These are phyloP conservation scores for Gonioctena quinquepunctata DNA, from an alignment of 1,140 invertebrate species.

Conservation along the genomic window DNA sequence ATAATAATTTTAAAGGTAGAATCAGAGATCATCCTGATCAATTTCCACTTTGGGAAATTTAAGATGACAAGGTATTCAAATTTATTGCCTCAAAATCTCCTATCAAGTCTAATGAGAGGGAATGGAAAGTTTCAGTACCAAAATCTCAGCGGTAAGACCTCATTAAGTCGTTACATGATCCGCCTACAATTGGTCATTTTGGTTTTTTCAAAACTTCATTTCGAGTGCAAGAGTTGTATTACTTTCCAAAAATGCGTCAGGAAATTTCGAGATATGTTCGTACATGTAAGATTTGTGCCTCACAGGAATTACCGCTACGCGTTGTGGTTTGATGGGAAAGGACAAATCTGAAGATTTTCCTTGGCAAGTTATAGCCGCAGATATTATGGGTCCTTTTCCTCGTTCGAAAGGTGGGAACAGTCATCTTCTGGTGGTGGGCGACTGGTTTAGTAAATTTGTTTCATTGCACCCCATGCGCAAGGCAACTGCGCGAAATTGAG, in stretches of 20 bases:
- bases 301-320: neutral
- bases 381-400: conserved; percentile 29
- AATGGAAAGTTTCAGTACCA: conserved; percentile 30
- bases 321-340: conserved; percentile 19
- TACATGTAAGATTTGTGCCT: neutral
- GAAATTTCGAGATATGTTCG: conserved; percentile 2
- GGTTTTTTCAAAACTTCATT: conserved; percentile 21
- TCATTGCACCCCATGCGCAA: conserved; percentile 26
- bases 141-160: neutral
- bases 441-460: conserved; percentile 30
- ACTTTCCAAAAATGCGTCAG: conserved; percentile 10
- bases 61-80: conserved; percentile 20
- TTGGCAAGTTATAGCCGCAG: conserved; percentile 24
- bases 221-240: conserved; percentile 3
- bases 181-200: conserved; percentile 15
- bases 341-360: conserved; percentile 30
- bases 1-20: neutral
- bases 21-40: neutral
- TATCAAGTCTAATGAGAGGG: conserved; percentile 21
- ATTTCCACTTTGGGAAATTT: conserved; percentile 23
- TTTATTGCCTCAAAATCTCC: neutral
- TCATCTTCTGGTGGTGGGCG: conserved; percentile 19
- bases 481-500: conserved; percentile 2
- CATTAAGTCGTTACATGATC: conserved; percentile 17
- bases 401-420: conserved; percentile 22